A percentile compares a stretch with the other conserved stretches of the same genome.
Conservation (phyloP, 2,113 vertebrate species). For the Heterotilapia buettikoferi region DNA sequence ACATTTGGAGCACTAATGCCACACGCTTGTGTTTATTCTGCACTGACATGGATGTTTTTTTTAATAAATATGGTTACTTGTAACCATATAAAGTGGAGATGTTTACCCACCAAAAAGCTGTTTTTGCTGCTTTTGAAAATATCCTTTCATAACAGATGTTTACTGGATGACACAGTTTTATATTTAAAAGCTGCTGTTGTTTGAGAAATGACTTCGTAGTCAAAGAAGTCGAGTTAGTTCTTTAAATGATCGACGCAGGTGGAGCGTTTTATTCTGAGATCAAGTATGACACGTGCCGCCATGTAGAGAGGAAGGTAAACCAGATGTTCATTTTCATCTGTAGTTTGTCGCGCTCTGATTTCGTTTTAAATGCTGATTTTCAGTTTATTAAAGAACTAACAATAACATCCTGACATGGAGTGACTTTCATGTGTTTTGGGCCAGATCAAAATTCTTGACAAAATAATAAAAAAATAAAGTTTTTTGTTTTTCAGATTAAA, state of each 20-base stretch:
- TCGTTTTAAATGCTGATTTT: accelerated
- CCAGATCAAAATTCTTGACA: background rate
- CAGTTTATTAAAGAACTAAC: background rate
- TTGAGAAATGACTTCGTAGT: background rate
- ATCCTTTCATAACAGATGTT: accelerated
- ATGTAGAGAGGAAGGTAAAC: accelerated
- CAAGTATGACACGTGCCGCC: background rate
- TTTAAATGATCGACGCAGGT: background rate
- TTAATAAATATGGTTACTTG: background rate
- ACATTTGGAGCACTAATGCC: background rate
- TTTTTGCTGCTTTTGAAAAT: background rate
- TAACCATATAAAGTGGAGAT: too few relatives aligned
- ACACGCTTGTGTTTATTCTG: background rate
- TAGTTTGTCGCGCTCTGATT: accelerated
- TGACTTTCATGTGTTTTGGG: background rate
- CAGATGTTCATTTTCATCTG: background rate
- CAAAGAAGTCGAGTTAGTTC: background rate
- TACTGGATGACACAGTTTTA: background rate
- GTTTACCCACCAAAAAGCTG: background rate
- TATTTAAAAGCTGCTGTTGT: background rate
- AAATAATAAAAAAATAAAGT: background rate
- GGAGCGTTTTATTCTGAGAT: background rate
- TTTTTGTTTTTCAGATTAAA: background rate
- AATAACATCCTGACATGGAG: background rate
- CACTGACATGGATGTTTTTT: background rate